These are phyloP conservation scores for Torymus auratus DNA, from an alignment of 2,888 invertebrate species.

Conservation along the genomic window DNA sequence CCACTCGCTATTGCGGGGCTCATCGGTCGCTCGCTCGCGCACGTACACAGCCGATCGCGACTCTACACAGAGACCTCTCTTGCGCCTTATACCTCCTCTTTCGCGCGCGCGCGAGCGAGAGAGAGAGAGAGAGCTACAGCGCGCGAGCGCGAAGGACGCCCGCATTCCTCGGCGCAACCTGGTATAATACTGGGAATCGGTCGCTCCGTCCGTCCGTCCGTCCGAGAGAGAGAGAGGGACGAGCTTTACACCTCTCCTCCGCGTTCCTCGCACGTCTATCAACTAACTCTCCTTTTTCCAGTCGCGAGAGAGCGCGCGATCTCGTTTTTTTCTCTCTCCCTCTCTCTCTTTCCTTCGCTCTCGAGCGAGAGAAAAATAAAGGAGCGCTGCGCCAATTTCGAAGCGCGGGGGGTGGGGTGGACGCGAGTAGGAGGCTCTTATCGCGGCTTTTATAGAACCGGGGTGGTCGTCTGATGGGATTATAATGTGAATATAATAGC, in stretches of 20 bases:
- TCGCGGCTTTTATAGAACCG: slow-evolving; percentile 46
- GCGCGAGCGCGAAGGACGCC: slow-evolving; percentile 74
- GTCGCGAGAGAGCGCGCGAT: background rate
- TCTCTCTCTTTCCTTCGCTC: background rate
- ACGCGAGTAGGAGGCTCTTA: slow-evolving; percentile 14
- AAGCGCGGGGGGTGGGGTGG: background rate
- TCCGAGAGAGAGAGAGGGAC: slow-evolving; percentile 34
- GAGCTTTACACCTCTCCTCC: slow-evolving; percentile 29
- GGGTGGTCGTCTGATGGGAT: slow-evolving; percentile 73
- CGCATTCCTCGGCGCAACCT: slow-evolving; percentile 76
- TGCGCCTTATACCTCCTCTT: background rate
- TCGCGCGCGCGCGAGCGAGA: background rate
- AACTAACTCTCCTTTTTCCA: slow-evolving; percentile 33
- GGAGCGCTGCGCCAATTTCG: slow-evolving; percentile 13
- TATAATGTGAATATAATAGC: slow-evolving; percentile 75
- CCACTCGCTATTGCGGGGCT: no score
- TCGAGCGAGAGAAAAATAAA: background rate
- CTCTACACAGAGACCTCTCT: no score
- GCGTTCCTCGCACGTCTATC: slow-evolving; percentile 23
- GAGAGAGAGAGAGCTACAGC: background rate
- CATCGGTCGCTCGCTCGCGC: no score
- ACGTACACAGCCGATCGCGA: no score
- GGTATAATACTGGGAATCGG: slow-evolving; percentile 76
- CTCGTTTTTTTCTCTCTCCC: slow-evolving; percentile 1
- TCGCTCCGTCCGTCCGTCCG: slow-evolving; percentile 54